phyloP scores from a whole-genome alignment of 2,888 invertebrate species.

The Tupiocoris notatus region DNA sequence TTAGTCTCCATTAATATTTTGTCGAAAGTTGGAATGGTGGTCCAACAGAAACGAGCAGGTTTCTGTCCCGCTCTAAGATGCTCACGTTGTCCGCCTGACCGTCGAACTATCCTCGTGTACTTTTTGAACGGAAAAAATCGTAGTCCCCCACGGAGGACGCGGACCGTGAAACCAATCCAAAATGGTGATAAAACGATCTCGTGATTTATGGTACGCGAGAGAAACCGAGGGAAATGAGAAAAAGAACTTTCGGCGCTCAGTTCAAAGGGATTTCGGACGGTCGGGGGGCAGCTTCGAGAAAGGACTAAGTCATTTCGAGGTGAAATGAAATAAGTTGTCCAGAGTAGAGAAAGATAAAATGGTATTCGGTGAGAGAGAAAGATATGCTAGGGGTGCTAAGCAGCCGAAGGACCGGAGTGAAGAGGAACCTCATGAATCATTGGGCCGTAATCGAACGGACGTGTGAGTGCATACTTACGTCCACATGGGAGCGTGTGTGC shows the following conservation, averaged over 20 bases:
- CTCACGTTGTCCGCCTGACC: constrained; percentile 11
- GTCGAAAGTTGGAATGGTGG: background rate
- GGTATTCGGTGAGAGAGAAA: background rate
- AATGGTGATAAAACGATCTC: constrained; percentile 38
- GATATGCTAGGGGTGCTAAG: constrained; percentile 21
- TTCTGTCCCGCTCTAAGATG: background rate
- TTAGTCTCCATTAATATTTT: background rate
- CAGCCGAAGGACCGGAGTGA: constrained; percentile 1
- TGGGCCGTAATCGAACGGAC: constrained; percentile 20
- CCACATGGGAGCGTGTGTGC: background rate
- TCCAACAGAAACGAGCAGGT: too few relatives aligned
- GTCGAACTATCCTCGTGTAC: constrained; percentile 12
- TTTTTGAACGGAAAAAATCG: constrained; percentile 5
- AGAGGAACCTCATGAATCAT: constrained; percentile 30
- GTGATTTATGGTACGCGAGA: constrained; percentile 31
- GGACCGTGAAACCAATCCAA: constrained; percentile 28
- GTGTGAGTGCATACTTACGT: constrained; percentile 24
- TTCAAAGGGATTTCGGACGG: constrained; percentile 34
- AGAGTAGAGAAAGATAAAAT: background rate
- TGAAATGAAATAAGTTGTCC: constrained; percentile 38
- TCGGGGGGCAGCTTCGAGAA: background rate
- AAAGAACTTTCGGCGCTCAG: background rate
- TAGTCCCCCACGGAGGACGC: background rate
- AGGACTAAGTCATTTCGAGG: constrained; percentile 40
- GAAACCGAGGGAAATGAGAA: constrained; percentile 11